Evolutionary conservation across 2,113 vertebrate species (phyloP).

Genomic region (Ptyas mucosa): DNA sequence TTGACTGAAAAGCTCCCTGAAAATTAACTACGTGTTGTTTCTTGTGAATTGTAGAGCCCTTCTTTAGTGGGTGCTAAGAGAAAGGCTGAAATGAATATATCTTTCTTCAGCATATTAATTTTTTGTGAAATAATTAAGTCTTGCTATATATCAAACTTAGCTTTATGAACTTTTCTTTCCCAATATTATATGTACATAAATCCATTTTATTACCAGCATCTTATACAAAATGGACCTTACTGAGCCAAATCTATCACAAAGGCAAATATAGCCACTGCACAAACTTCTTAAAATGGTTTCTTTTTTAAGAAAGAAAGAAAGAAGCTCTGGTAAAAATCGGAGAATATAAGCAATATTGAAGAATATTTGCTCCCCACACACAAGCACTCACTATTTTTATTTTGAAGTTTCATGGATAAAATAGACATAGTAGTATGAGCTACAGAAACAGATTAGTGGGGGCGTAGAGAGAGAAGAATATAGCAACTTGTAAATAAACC

Average conservation of each 20-base stretch:
- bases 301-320: constrained; percentile 37
- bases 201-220: constrained; percentile 63
- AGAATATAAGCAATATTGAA: constrained; percentile 54
- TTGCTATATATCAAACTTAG: constrained; percentile 33
- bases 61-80: constrained; percentile 26
- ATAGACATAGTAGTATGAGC: constrained; percentile 55
- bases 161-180: constrained; percentile 59
- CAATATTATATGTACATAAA: constrained; percentile 51
- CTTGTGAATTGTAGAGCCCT: constrained; percentile 42
- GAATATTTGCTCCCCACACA: constrained; percentile 53
- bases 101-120: constrained; percentile 36
- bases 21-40: constrained; percentile 34
- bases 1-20: constrained; percentile 29
- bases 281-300: constrained; percentile 61
- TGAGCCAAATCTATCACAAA: constrained; percentile 58
- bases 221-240: constrained; percentile 59
- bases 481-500: constrained; percentile 67
- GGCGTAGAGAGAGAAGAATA: constrained; percentile 46
- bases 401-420: constrained; percentile 61
- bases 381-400: constrained; percentile 48
- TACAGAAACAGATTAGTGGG: constrained; percentile 39
- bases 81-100: constrained; percentile 36
- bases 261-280: constrained; percentile 53
- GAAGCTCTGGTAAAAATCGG: constrained; percentile 50
- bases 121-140: constrained; percentile 52